These are phyloP conservation scores for Trissolcus basalis DNA, from an alignment of 1,140 invertebrate genomes.

Conservation along the genomic window DNA sequence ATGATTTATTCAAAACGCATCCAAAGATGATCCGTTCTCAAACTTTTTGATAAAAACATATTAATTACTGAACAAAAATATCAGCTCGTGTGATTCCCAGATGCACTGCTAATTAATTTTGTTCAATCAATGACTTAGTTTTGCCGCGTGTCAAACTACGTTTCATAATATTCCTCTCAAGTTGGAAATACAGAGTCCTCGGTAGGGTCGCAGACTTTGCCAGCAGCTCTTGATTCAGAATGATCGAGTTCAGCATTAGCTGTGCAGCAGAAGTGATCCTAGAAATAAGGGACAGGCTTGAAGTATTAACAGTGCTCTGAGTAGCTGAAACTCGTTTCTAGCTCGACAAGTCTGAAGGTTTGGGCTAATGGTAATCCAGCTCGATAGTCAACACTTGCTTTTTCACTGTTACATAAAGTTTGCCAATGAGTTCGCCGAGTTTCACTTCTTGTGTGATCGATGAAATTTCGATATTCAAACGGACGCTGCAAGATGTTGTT, in stretches of 20 bases:
- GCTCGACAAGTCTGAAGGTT: slow-evolving; percentile 21
- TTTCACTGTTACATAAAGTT: slow-evolving; percentile 38
- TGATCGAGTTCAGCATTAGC: slow-evolving; percentile 24
- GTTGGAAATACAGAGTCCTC: slow-evolving; percentile 16
- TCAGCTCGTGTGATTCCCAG: too few relatives aligned
- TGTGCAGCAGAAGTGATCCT: slow-evolving; percentile 31
- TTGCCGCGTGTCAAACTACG: slow-evolving; percentile 7
- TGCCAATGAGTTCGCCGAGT: slow-evolving; percentile 25
- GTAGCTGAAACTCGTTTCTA: slow-evolving; percentile 41
- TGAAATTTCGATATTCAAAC: not conserved
- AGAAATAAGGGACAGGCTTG: slow-evolving; percentile 40
- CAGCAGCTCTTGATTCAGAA: slow-evolving; percentile 19
- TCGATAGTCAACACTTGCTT: slow-evolving; percentile 47
- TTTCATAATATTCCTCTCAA: slow-evolving; percentile 28
- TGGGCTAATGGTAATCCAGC: slow-evolving; percentile 37
- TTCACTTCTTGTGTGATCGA: slow-evolving; percentile 2
- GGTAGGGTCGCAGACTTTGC: slow-evolving; percentile 20
- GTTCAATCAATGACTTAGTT: slow-evolving; percentile 30
- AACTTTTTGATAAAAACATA: too few relatives aligned
- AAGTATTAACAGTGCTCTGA: slow-evolving; percentile 40
- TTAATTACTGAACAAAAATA: too few relatives aligned
- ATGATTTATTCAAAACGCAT: too few relatives aligned
- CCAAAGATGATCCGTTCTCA: too few relatives aligned
- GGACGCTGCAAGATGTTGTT: too few relatives aligned
- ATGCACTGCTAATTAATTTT: slow-evolving; percentile 16